Conservation (phyloP, 2,113 vertebrate genomes). For the Xiphophorus maculatus region DNA sequence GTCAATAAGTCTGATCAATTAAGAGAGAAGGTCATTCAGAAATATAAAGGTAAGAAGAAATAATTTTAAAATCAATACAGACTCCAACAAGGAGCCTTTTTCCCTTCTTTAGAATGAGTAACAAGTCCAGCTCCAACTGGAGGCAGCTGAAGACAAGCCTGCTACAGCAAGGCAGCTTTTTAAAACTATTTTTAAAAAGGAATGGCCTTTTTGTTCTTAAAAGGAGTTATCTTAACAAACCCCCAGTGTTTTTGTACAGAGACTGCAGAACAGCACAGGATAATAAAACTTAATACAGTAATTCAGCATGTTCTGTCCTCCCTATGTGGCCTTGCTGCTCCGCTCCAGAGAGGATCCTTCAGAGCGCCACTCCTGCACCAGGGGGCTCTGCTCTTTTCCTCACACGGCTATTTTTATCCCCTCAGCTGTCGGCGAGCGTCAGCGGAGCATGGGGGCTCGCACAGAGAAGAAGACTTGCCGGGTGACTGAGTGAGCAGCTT, state of each 20-base stretch:
- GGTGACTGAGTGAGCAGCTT: slow-evolving; percentile 14
- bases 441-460: slow-evolving; percentile 52
- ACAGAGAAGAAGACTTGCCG: slow-evolving; percentile 56
- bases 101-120: too few relatives aligned
- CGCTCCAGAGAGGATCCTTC: slow-evolving; percentile 32
- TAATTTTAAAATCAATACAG: neutral
- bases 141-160: too few relatives aligned
- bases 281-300: slow-evolving; percentile 10
- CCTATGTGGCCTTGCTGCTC: slow-evolving; percentile 1
- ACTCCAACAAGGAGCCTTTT: neutral
- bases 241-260: neutral
- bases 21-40: neutral
- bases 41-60: neutral
- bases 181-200: too few relatives aligned
- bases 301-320: neutral
- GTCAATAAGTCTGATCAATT: neutral
- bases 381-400: slow-evolving; percentile 59
- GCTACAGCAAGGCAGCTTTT: too few relatives aligned
- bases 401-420: slow-evolving; percentile 74
- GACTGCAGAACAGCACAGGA: neutral
- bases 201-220: too few relatives aligned
- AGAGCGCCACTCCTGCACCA: slow-evolving; percentile 32
- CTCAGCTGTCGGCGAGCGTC: slow-evolving; percentile 79
- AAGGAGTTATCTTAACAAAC: neutral
- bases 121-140: too few relatives aligned